Evolutionary conservation across 2,113 vertebrate species (phyloP).

Genomic region (Carassius carassius): DNA sequence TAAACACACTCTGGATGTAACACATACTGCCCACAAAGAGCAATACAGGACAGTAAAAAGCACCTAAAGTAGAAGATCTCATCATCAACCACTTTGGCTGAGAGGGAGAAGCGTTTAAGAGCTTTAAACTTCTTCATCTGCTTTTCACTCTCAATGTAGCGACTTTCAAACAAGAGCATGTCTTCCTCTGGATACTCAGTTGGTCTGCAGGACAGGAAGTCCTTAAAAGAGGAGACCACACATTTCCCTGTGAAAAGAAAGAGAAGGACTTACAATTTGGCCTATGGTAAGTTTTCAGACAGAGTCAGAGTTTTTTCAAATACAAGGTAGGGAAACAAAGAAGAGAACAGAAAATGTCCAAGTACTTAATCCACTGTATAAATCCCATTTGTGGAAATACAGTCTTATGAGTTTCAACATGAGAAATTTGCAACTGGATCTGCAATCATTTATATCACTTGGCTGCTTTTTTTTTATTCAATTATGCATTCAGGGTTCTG

Average conservation of each 20-base stretch:
- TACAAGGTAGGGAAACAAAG: background rate
- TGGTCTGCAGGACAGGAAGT: conserved; percentile 95
- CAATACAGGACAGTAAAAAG: conserved; percentile 30
- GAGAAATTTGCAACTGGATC: background rate
- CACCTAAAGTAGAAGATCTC: conserved; percentile 98
- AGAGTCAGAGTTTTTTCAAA: background rate
- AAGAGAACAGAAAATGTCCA: background rate
- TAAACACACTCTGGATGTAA: background rate
- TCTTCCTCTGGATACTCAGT: conserved; percentile 92
- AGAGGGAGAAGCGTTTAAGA: conserved; percentile 94
- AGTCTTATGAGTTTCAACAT: background rate
- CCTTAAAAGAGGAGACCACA: conserved; percentile 93
- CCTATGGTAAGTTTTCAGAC: background rate
- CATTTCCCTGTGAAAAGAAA: conserved; percentile 85
- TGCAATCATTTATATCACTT: background rate
- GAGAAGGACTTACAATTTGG: background rate
- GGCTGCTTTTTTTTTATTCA: background rate
- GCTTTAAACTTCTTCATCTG: conserved; percentile 99
- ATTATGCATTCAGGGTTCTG: background rate
- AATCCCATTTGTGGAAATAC: background rate
- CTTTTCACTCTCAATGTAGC: conserved; percentile 94
- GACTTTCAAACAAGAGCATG: conserved; percentile 92
- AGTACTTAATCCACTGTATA: conserved; percentile 5
- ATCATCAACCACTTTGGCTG: conserved; percentile 96
- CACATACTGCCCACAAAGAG: background rate